Evolutionary conservation across 2,888 invertebrate genomes (phyloP).

Genomic region (Brenthis hecate): DNA sequence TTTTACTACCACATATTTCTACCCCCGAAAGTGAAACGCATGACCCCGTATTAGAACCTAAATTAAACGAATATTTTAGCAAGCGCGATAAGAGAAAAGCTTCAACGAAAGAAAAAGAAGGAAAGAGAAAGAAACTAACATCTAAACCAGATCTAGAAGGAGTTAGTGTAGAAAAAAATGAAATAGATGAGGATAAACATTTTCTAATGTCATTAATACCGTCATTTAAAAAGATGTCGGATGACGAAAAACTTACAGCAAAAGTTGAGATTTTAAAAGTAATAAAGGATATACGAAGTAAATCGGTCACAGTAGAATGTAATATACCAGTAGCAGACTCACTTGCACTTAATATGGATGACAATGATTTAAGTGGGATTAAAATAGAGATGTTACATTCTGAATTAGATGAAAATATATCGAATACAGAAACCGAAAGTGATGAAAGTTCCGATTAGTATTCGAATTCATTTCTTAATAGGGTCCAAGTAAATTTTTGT

Average conservation of each 20-base stretch:
- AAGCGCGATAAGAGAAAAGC: slow-evolving; percentile 20
- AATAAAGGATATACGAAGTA: slow-evolving; percentile 44
- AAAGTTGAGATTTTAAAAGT: slow-evolving; percentile 56
- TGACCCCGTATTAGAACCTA: slow-evolving; percentile 30
- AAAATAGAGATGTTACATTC: slow-evolving; percentile 24
- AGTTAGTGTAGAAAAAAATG: slow-evolving; percentile 30
- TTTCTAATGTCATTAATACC: slow-evolving; percentile 56
- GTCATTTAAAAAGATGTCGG: slow-evolving; percentile 52
- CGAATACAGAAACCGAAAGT: slow-evolving; percentile 23
- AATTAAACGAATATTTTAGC: slow-evolving; percentile 37
- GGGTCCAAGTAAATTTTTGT: too few relatives aligned
- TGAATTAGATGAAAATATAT: slow-evolving; percentile 4
- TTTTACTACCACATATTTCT: slow-evolving; percentile 49
- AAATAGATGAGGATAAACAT: slow-evolving; percentile 52
- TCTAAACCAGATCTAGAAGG: not conserved
- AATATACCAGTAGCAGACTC: slow-evolving; percentile 21
- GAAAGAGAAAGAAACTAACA: slow-evolving; percentile 4
- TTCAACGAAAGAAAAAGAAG: slow-evolving; percentile 4
- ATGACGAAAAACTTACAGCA: slow-evolving; percentile 53
- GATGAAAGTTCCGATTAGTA: slow-evolving; percentile 21
- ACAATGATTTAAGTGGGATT: slow-evolving; percentile 8
- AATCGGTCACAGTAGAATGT: slow-evolving; percentile 15
- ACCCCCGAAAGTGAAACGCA: slow-evolving; percentile 23
- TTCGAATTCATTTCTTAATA: not conserved
- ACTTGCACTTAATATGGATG: slow-evolving; percentile 13